These are phyloP conservation scores for Myxocyprinus asiaticus DNA, from an alignment of 2,113 vertebrate genomes.

Conservation along the genomic window DNA sequence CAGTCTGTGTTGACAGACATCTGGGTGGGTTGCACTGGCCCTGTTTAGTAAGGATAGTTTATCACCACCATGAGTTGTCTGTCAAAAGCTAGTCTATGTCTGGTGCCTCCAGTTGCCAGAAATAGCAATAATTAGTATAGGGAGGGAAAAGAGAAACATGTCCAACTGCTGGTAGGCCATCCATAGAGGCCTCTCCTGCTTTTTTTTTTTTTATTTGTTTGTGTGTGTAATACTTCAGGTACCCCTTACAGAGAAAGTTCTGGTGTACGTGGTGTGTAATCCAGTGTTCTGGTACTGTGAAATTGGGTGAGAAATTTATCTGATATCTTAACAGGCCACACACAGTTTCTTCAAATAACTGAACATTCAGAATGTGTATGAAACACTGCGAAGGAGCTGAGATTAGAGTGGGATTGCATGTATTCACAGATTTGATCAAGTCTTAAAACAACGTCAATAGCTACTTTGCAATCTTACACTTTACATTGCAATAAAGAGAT, in stretches of 20 bases:
- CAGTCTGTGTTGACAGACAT: constrained; percentile 66
- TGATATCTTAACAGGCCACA: constrained; percentile 61
- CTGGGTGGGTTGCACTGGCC: constrained; percentile 46
- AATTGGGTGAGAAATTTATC: constrained; percentile 59
- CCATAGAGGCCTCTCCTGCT: constrained; percentile 35
- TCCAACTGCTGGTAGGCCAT: constrained; percentile 64
- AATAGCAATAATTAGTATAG: constrained; percentile 78
- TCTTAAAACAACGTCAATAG: too few relatives aligned
- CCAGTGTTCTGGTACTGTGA: constrained; percentile 48
- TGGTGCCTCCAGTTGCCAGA: constrained; percentile 61
- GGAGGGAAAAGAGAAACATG: constrained; percentile 78
- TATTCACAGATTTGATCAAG: too few relatives aligned
- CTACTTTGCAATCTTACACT: too few relatives aligned
- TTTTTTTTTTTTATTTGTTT: constrained; percentile 57
- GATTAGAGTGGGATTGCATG: too few relatives aligned
- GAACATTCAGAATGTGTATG: neutral
- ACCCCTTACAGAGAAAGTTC: constrained; percentile 42
- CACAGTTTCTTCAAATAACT: constrained; percentile 41
- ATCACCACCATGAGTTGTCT: constrained; percentile 71
- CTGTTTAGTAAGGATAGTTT: constrained; percentile 59
- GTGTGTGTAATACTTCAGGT: constrained; percentile 40
- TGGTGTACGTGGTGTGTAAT: constrained; percentile 60
- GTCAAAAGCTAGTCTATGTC: constrained; percentile 73
- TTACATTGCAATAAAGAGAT: too few relatives aligned
- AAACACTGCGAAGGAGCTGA: neutral